Percentiles rank a stretch among this genome's conserved stretches.
Conservation (phyloP, 2,888 invertebrate genomes). For the Tipula unca region DNA sequence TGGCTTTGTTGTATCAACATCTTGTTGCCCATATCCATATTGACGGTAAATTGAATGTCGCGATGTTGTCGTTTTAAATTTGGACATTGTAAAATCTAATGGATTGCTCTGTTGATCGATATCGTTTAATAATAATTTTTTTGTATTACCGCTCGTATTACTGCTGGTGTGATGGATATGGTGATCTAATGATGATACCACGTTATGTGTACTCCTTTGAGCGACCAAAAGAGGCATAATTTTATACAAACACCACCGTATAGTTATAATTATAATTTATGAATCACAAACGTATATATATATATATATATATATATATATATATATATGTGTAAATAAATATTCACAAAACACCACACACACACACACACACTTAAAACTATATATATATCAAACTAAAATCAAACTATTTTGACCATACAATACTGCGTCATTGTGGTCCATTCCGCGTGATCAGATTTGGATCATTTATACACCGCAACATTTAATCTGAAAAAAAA, state of each 20-base stretch:
- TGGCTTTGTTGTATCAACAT: constrained; percentile 21
- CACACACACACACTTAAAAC: not conserved
- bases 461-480: not conserved
- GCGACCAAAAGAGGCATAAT: constrained; percentile 29
- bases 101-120: constrained; percentile 25
- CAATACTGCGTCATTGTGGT: not conserved
- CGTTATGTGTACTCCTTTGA: constrained; percentile 27
- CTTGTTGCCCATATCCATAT: constrained; percentile 21
- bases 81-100: constrained; percentile 29
- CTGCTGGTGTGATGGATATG: not conserved
- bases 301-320: too few relatives aligned
- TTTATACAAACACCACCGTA: not conserved
- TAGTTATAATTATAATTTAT: not conserved
- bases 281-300: not conserved
- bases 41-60: constrained; percentile 25
- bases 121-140: not conserved
- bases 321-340: not conserved
- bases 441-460: not conserved
- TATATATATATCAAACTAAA: not conserved
- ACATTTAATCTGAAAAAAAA: not conserved
- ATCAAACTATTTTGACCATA: not conserved
- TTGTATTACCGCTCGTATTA: not conserved
- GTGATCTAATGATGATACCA: constrained; percentile 23
- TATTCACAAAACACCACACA: not conserved
- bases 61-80: constrained; percentile 26